Evolutionary conservation across 2,797 vertebrate species (phyloP), one percentile per base, ranked within the genome.

Genomic region (Chelon labrosus): DNA sequence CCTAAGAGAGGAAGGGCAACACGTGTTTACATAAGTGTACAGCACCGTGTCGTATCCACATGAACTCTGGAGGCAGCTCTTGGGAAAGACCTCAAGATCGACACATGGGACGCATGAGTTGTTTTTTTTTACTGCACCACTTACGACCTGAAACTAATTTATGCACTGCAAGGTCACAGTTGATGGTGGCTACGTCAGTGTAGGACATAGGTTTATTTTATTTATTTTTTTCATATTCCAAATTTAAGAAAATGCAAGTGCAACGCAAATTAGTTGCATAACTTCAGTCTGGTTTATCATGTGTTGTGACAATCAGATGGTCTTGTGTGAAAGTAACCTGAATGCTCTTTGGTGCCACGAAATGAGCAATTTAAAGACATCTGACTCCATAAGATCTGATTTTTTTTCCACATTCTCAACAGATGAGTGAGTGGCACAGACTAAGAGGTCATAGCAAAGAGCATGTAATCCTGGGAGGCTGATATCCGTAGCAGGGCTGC

Each of bases 1-100:
- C 98, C 98, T 99, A 83, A 16, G 47, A 69, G 47, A 69, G 73
- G 70, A 72, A 77, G 17, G 51, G 38, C 3, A 13, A 64, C 44
- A 53, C 9, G 9, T 10, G 10, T 60, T 80, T 46, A 49, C 10
- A 76, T 13, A 46, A 51, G 53, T 6, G 5, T 0, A 25, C 50
- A 25, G 50, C 6, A 8, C 16, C 7, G 31, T 7, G 31, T 41
- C 39, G 12, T 2, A 1, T 10, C 19, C 50, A 52, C 60, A 42
- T 39, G 66, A n/a, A 73, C 19, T 37, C 17, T 13, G 38, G 14
- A 54, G 27, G 10, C 42, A 47, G 52, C 37, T 62, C 39, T 0
- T 37, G 56, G 61, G 46, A 59, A 51, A 75, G 10, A 42, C 42
- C 31, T 5, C 31, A 31, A 5, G 31, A 35, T 35, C 31, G 7